phyloP scores from a whole-genome alignment of 2,113 vertebrate genomes.

The Dicaeum eximium region DNA sequence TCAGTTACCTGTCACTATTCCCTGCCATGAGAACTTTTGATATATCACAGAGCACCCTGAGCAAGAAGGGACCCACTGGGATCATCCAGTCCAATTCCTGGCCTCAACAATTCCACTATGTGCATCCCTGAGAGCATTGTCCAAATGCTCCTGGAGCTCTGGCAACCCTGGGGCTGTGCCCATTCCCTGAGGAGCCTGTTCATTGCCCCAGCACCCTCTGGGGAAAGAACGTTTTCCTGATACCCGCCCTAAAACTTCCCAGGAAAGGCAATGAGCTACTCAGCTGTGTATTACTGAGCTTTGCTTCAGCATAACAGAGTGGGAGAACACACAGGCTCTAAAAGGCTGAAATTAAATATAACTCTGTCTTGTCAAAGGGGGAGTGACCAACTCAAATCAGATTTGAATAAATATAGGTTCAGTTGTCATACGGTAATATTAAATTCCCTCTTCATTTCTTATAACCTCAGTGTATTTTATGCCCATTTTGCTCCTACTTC shows the following conservation, averaged over 20 bases:
- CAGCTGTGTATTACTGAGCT: not conserved
- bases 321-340: not conserved
- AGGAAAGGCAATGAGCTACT: not conserved
- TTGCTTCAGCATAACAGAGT: not conserved
- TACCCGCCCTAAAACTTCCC: not conserved
- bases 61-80: not conserved
- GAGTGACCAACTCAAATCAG: not conserved
- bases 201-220: not conserved
- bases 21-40: not conserved
- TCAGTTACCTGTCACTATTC: fast-evolving
- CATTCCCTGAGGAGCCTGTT: not conserved
- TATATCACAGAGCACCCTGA: not conserved
- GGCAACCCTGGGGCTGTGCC: not conserved
- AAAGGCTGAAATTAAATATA: not conserved
- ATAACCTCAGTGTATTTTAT: not conserved
- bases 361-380: not conserved
- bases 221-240: not conserved
- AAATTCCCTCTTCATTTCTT: not conserved
- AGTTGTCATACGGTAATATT: not conserved
- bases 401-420: not conserved
- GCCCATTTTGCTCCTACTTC: not conserved
- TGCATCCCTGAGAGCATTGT: not conserved
- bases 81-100: not conserved
- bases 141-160: not conserved
- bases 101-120: not conserved